Base-by-base conservation (phyloP, 2,113 vertebrate species). In the Scomber scombrus region DNA sequence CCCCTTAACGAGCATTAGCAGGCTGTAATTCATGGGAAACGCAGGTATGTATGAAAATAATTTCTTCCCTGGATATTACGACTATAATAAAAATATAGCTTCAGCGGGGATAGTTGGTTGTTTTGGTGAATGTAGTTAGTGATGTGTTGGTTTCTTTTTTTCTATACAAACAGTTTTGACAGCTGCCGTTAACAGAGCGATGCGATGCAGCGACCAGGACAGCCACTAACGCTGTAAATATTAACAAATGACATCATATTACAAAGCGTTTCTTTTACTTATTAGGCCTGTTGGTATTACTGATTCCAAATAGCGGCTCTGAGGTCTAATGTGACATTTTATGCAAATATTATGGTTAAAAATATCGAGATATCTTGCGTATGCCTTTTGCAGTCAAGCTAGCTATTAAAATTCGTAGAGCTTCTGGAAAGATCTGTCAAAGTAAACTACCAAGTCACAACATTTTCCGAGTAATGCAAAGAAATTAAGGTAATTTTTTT, bases 41-140 rank as follows among this genome's bases (percentile, higher is more conserved):
- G 18, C 63, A 85, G 89, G 88, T 90, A 85, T 79, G 80, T 83
- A 73, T 64, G 16, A 68, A 54, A 55, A 64, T n/a, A 0, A 31
- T 18, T 62, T 18, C 0, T 9, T 45, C 1, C 3, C 4, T 21
- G 11, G 3, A 51, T 50, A 5, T 40, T 16, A 2, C 18, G 3
- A 8, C 29, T 49, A 16, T 8, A 15, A 63, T 3, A 6, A 11
- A 18, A 8, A 23, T 46, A 7, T 9, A 46, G 10, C 13, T 11
- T 0, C 11, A 18, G 14, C 11, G 0, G 3, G 6, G 9, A 1
- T 1, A 1, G 19, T 4, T n/a, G 3, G 1, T 55, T 54, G 14
- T 46, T 54, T 61, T 1, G 0, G 0, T 19, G 21, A 45, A 23
- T 11, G n/a, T 10, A 4, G 21, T 34, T 34, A 29, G n/a, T 16